Base-by-base conservation (phyloP, 1,140 invertebrate genomes). In the Geopemphigus sp. region DNA sequence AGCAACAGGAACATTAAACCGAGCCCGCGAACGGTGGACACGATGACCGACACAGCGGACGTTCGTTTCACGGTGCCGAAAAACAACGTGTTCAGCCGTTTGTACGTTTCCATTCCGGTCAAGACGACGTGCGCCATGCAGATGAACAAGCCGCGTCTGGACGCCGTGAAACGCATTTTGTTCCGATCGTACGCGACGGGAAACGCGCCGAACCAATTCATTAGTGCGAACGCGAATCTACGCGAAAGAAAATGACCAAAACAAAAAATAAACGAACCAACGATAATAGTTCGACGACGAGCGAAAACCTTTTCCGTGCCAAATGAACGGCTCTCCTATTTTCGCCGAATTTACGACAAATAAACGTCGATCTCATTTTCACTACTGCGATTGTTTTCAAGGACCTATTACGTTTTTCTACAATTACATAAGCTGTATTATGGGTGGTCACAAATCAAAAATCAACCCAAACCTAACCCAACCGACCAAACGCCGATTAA, bases 151-250 rank as follows among this genome's bases (percentile, higher is more conserved):
- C 57, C 74, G 24, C 0, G 15, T 45, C 26, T 61, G 22, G 74
- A 78, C 12, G 22, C 26, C 17, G 17, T 10, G 8, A 78, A 78
- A 11, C 1, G 8, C 5, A 10, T 14, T 26, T 29, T 63, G 5
- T 29, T 24, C n/a, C 8, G 45, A 29, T 78, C 10, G 22, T 78
- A 78, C 8, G 19, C 15, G n/a, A 78, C 11, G 19, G 74, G 74
- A 78, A 78, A 78, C 11, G 57, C 39, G 1, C 74, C 74, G 17
- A 78, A n/a, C 39, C 57, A 50, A 26, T 63, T 78, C 8, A 61
- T 63, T 1, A 63, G 5, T 22, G 17, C 19, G 26, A 78, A 78
- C n/a, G 17, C 14, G 19, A 32, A 26, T 15, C 56, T 78, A 15
- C 14, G 50, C 24, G 45, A 19, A 61, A 19, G 29, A 29, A 29